Percentiles rank a stretch among this genome's conserved stretches.
These are phyloP conservation scores for Bufotes viridis DNA, from an alignment of 2,797 vertebrate species.

Conservation along the genomic window DNA sequence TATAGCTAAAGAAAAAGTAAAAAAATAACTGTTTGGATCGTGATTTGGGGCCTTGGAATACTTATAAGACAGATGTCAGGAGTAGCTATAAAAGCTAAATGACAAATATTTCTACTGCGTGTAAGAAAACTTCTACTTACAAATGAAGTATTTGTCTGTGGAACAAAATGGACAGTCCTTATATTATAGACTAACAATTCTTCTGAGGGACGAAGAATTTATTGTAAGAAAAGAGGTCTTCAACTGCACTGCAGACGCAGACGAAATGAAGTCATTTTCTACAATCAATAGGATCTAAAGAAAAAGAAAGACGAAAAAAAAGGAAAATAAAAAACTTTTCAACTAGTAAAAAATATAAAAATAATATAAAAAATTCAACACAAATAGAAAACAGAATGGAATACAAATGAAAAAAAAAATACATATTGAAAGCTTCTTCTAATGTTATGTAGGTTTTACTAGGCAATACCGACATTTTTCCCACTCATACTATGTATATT, in stretches of 20 bases:
- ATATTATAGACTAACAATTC: conserved; percentile 24
- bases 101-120: conserved; percentile 19
- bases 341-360: background rate
- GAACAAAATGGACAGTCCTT: conserved; percentile 13
- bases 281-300: background rate
- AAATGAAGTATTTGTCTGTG: conserved; percentile 30
- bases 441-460: background rate
- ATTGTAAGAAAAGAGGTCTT: background rate
- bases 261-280: conserved; percentile 10
- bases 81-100: conserved; percentile 20
- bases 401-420: background rate
- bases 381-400: background rate
- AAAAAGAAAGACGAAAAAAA: background rate
- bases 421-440: background rate
- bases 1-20: conserved; percentile 34
- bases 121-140: conserved; percentile 35
- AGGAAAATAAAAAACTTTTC: background rate
- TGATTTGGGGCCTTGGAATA: conserved; percentile 12
- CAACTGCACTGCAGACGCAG: background rate
- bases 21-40: conserved; percentile 35
- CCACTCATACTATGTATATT: background rate
- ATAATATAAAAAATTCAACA: background rate
- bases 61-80: conserved; percentile 28
- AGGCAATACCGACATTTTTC: background rate
- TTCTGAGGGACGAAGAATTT: conserved; percentile 4